Percentiles rank a stretch among this genome's conserved stretches.
These are phyloP conservation scores for Petrolisthes manimaculis DNA, from an alignment of 2,888 invertebrate species.

Conservation along the genomic window DNA sequence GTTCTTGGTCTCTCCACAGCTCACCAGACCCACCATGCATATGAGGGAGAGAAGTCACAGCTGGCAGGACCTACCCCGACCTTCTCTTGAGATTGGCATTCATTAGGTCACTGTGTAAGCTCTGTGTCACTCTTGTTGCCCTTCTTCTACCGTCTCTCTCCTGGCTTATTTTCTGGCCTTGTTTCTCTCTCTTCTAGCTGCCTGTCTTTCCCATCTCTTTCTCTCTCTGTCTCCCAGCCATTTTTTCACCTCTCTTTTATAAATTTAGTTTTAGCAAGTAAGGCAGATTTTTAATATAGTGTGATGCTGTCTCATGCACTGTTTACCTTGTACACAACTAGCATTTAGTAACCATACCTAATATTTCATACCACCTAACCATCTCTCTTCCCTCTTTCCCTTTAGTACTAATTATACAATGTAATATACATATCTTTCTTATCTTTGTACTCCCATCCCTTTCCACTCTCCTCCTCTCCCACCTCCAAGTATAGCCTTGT, in stretches of 20 bases:
- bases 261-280: too few species aligned
- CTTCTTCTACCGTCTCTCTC: not conserved
- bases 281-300: too few species aligned
- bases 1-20: slow-evolving; percentile 67
- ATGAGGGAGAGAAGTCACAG: slow-evolving; percentile 67
- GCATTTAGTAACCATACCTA: not conserved
- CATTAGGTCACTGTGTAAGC: slow-evolving; percentile 34
- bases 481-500: not conserved
- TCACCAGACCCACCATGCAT: slow-evolving; percentile 71
- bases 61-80: slow-evolving; percentile 13
- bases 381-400: not conserved
- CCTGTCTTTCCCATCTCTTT: not conserved
- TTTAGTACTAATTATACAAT: not conserved
- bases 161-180: not conserved
- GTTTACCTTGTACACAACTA: too few species aligned
- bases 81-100: slow-evolving; percentile 43
- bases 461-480: not conserved
- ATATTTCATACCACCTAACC: not conserved
- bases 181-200: not conserved
- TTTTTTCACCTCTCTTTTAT: not conserved
- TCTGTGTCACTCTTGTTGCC: not conserved
- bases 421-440: not conserved
- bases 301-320: too few species aligned
- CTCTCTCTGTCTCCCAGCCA: not conserved
- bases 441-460: not conserved